phyloP scores from a whole-genome alignment of 2,888 invertebrate genomes.

The Leptinotarsa rubiginosa region DNA sequence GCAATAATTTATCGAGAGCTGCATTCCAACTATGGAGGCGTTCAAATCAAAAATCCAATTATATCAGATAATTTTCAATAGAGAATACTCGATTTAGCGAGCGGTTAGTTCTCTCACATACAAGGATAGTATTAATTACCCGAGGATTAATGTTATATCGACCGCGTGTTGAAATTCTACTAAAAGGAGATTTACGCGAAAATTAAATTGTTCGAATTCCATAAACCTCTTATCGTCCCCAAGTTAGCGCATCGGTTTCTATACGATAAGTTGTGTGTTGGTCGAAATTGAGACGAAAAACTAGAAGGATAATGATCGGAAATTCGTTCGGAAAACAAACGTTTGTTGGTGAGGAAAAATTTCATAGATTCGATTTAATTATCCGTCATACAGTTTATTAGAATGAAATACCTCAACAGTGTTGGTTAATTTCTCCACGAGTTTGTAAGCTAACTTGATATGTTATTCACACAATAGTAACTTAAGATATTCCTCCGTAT shows the following conservation, averaged over 20 bases:
- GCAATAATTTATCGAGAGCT: background rate
- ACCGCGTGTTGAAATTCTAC: slow-evolving; percentile 54
- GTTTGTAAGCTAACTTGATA: too few species aligned
- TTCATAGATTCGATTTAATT: too few species aligned
- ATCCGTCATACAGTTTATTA: too few species aligned
- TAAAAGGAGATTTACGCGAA: slow-evolving; percentile 54
- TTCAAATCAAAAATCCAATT: slow-evolving; percentile 31
- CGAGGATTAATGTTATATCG: slow-evolving; percentile 62
- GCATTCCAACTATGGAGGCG: background rate
- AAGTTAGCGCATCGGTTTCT: slow-evolving; percentile 13
- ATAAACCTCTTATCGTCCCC: slow-evolving; percentile 48
- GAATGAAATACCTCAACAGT: too few species aligned
- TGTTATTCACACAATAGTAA: too few species aligned
- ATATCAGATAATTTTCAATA: slow-evolving; percentile 33
- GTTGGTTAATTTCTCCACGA: too few species aligned
- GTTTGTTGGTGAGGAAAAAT: too few species aligned
- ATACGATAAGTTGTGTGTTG: slow-evolving; percentile 9
- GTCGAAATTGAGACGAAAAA: background rate
- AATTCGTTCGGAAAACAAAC: background rate
- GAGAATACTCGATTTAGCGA: slow-evolving; percentile 34
- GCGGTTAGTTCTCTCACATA: slow-evolving; percentile 61
- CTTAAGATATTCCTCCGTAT: too few species aligned
- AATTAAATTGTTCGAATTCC: slow-evolving; percentile 56
- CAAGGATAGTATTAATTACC: slow-evolving; percentile 65
- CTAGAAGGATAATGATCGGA: background rate